Evolutionary conservation across 2,113 vertebrate species (phyloP), one percentile per base, ranked within the genome.

Genomic region (Tetrao urogallus): DNA sequence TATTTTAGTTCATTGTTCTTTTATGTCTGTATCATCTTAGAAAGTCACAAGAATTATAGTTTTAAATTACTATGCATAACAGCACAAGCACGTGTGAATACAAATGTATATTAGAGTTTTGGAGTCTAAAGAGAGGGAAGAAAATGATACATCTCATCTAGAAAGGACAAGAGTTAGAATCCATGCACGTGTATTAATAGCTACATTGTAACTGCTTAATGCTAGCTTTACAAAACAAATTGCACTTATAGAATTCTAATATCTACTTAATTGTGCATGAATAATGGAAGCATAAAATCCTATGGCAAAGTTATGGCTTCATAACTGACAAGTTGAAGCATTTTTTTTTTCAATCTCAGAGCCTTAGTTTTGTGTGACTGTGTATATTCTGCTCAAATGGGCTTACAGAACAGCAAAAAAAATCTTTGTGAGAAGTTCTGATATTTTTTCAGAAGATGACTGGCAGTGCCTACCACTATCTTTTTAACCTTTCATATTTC

Each of bases 201-300:
- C 78, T 95, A 45, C 32, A 50, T 94, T 84, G 84, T 82, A 89
- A 86, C 34, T 84, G 6, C n/a, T 61, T 92, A 90, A 58, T 86
- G 36, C 2, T 38, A 78, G 48, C 7, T 95, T 92, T 87, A 78
- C 75, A 70, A 95, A 94, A 82, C 52, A 90, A 92, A 88, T 75
- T 90, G 20, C 14, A 69, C 75, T 96, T 87, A 45, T 76, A 57
- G 14, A 43, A 75, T 75, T 48, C 54, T 78, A 45, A 69, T 86
- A 81, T 42, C 66, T 90, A 73, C 58, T 93, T 82, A 86, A 90
- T 79, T 94, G 63, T 71, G 58, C 28, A 43, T 78, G 61, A 88
- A 77, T 79, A 90, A 92, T 69, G 72, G 71, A 81, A 40, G 25
- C 28, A 88, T 69, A 90, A 90, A 88, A 72, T 84, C 30, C 56